phyloP scores from a whole-genome alignment of 37 sponge, comb jelly and placozoan genomes.

The Hormiphora californensis region DNA sequence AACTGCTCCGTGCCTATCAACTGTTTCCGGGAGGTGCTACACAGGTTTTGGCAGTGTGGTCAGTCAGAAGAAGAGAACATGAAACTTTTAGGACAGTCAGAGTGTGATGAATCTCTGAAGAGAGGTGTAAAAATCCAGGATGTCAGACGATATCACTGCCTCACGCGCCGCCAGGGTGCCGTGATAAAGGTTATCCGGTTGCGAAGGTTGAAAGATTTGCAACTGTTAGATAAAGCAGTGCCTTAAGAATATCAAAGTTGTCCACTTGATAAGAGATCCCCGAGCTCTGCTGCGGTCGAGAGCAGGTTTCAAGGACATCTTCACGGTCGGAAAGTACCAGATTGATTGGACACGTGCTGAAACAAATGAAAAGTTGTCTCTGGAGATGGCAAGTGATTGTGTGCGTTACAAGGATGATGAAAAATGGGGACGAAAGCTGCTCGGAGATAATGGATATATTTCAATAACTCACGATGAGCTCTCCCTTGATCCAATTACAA shows the following conservation, averaged over 20 bases:
- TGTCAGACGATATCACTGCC: slow-evolving; percentile 2
- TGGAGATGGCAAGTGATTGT: not conserved
- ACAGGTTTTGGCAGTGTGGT: slow-evolving; percentile 24
- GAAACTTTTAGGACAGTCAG: not conserved
- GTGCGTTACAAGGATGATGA: not conserved
- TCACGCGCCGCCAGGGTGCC: not conserved
- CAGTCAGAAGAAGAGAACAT: not conserved
- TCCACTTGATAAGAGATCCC: slow-evolving; percentile 25
- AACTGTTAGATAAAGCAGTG: slow-evolving; percentile 20
- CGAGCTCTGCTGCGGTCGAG: not conserved
- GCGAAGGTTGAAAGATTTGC: not conserved
- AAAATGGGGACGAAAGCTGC: not conserved
- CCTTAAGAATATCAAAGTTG: not conserved
- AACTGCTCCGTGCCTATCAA: not conserved
- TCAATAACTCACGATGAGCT: not conserved
- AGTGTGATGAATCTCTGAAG: not conserved
- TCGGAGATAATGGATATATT: not conserved
- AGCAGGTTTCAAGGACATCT: slow-evolving; percentile 3
- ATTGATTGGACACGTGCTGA: not conserved
- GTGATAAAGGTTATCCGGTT: slow-evolving; percentile 10
- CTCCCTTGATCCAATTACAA: not conserved
- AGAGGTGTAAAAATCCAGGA: not conserved
- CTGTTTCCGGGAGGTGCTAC: not conserved
- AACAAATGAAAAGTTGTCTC: not conserved
- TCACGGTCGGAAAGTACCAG: not conserved